Percentiles rank a stretch among this genome's conserved stretches.
phyloP scores from a whole-genome alignment of 2,888 invertebrate genomes.

The Pecten maximus region DNA sequence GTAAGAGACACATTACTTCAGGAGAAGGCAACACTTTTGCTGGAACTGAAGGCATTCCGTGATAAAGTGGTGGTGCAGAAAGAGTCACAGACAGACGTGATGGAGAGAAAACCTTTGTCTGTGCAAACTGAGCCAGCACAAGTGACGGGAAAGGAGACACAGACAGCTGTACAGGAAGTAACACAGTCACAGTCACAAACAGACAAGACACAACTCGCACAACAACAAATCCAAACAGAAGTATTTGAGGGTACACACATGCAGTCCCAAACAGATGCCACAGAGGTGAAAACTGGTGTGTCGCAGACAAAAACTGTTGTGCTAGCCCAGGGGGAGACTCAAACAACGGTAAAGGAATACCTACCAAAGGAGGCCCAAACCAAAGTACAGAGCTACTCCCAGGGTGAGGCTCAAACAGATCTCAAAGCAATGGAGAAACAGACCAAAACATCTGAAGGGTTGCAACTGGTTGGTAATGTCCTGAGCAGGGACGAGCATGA shows the following conservation, averaged over 20 bases:
- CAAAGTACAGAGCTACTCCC: background rate
- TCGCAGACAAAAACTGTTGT: constrained; percentile 54
- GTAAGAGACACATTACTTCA: constrained; percentile 45
- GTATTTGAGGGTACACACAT: constrained; percentile 40
- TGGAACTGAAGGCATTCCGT: constrained; percentile 44
- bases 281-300: constrained; percentile 49
- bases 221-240: constrained; percentile 59
- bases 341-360: constrained; percentile 39
- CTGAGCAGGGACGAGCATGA: constrained; percentile 34
- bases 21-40: constrained; percentile 43
- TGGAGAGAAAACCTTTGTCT: constrained; percentile 45
- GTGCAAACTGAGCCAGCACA: constrained; percentile 53
- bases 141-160: constrained; percentile 31
- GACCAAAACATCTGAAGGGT: background rate
- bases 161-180: background rate
- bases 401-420: constrained; percentile 44
- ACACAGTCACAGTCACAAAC: constrained; percentile 35
- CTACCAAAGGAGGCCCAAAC: constrained; percentile 9
- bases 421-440: constrained; percentile 36
- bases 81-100: constrained; percentile 56
- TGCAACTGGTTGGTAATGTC: background rate
- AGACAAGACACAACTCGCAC: constrained; percentile 19
- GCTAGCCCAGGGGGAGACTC: constrained; percentile 56
- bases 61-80: constrained; percentile 51
- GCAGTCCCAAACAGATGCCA: constrained; percentile 59